Conservation (phyloP, 1,140 invertebrate genomes). For the Arion vulgaris region DNA sequence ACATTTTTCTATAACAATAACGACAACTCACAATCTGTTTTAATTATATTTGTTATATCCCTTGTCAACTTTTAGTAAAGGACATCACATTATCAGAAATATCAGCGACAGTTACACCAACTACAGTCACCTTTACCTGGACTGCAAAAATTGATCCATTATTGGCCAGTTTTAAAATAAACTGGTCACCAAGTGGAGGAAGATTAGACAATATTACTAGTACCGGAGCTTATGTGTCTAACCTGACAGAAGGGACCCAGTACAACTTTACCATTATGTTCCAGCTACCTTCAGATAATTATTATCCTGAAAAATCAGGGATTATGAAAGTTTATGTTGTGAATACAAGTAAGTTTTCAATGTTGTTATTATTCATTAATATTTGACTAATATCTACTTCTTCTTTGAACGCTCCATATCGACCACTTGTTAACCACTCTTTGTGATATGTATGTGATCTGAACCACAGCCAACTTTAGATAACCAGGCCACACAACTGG, state of each 20-base stretch:
- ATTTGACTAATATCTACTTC: too few species aligned
- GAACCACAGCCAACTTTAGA: too few species aligned
- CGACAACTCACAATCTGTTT: too few species aligned
- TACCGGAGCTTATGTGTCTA: background rate
- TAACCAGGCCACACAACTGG: too few species aligned
- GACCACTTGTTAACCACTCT: too few species aligned
- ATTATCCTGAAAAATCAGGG: constrained; percentile 6
- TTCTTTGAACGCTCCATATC: too few species aligned
- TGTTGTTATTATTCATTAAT: too few species aligned
- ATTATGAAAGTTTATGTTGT: too few species aligned
- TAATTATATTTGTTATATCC: background rate
- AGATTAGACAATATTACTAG: background rate
- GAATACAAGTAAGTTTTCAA: too few species aligned
- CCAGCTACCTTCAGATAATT: too few species aligned
- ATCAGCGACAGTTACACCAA: background rate
- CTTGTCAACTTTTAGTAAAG: constrained; percentile 2
- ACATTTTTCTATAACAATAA: too few species aligned
- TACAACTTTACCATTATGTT: background rate
- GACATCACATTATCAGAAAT: background rate
- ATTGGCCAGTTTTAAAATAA: background rate
- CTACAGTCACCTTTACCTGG: background rate
- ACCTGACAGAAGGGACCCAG: background rate
- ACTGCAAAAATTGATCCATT: background rate
- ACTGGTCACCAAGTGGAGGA: background rate
- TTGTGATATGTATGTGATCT: too few species aligned